Evolutionary conservation across 2,113 vertebrate genomes (phyloP).

Genomic region (Barbus barbus): DNA sequence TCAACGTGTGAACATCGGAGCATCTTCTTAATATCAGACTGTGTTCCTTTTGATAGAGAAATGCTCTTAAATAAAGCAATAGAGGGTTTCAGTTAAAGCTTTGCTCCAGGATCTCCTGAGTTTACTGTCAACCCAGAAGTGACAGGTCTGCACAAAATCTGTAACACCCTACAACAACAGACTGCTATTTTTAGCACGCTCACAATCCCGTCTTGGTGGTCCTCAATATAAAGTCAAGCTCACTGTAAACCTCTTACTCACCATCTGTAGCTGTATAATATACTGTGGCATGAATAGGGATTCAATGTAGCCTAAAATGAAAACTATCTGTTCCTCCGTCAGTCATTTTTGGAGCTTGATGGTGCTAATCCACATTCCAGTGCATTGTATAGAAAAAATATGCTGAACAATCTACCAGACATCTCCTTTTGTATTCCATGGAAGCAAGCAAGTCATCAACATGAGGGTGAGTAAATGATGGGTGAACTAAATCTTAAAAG

Average conservation of each 20-base stretch:
- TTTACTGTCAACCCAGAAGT: background rate
- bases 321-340: background rate
- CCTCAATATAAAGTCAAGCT: background rate
- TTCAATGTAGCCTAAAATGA: background rate
- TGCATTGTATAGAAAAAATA: background rate
- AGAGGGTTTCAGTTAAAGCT: background rate
- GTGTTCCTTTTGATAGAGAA: background rate
- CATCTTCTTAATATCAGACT: background rate
- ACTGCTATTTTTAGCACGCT: slow-evolving; percentile 30
- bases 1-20: background rate
- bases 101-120: background rate
- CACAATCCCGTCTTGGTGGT: slow-evolving; percentile 6
- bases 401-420: background rate
- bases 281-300: background rate
- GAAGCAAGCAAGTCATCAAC: too few species aligned
- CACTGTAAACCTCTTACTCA: background rate
- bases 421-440: background rate
- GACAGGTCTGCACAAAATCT: background rate
- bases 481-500: background rate
- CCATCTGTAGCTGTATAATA: background rate
- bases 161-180: background rate
- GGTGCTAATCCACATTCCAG: background rate
- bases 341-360: background rate
- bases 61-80: background rate
- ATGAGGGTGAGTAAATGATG: background rate